Percentiles rank a stretch among this genome's conserved stretches.
Conservation (phyloP, 2,888 invertebrate genomes). For the Ochlodes sylvanus region DNA sequence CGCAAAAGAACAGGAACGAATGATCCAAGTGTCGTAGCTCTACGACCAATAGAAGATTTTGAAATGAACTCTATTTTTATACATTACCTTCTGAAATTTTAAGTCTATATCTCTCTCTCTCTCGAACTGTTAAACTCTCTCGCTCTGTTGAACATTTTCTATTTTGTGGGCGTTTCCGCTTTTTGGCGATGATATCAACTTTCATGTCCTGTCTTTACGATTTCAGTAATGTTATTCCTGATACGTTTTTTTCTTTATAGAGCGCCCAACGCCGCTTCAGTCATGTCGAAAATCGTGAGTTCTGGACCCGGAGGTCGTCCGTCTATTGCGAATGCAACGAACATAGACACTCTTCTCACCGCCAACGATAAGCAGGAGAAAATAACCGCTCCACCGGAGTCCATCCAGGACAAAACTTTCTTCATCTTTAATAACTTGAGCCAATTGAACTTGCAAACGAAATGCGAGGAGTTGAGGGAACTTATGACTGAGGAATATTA, state of each 20-base stretch:
- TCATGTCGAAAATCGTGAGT: slow-evolving; percentile 15
- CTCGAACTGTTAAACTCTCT: no score
- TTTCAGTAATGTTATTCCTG: no score
- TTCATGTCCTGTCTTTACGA: no score
- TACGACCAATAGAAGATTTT: no score
- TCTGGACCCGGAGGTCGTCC: slow-evolving; percentile 78
- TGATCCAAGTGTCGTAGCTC: no score
- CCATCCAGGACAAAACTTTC: slow-evolving; percentile 95
- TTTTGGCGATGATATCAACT: no score
- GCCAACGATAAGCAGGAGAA: slow-evolving; percentile 95
- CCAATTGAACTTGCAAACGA: slow-evolving; percentile 93
- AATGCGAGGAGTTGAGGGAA: slow-evolving; percentile 94
- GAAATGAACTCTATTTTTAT: no score
- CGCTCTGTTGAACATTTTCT: no score
- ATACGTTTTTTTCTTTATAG: background rate
- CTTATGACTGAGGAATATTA: slow-evolving; percentile 75
- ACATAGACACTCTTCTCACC: slow-evolving; percentile 94
- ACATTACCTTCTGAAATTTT: no score
- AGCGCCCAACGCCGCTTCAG: slow-evolving; percentile 9
- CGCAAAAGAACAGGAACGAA: no score
- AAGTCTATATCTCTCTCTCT: no score
- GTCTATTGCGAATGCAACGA: slow-evolving; percentile 96
- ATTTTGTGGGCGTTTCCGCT: no score
- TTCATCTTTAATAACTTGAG: slow-evolving; percentile 98
- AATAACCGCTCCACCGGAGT: slow-evolving; percentile 92